phyloP scores from a whole-genome alignment of 2,113 vertebrate species.

The Ochotona princeps region DNA sequence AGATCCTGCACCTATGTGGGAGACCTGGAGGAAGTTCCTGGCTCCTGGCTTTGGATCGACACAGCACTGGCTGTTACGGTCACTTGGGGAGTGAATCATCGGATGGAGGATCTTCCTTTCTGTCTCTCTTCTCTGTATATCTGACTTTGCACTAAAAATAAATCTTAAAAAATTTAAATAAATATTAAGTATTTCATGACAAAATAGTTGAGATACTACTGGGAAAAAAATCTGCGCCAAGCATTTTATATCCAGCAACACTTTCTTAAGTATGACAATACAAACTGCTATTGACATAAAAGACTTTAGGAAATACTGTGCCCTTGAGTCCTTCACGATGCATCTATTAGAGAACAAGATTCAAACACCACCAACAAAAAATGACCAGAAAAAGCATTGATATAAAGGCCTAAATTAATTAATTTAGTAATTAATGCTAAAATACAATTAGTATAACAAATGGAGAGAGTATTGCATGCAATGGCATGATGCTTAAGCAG shows the following conservation, averaged over 20 bases:
- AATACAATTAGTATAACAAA: not conserved
- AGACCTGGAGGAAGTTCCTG: too few relatives aligned
- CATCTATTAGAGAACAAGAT: not conserved
- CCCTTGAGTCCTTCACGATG: not conserved
- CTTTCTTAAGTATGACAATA: constrained; percentile 1
- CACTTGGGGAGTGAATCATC: too few relatives aligned
- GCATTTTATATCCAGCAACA: constrained; percentile 32
- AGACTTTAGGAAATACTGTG: not conserved
- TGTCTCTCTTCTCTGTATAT: too few relatives aligned
- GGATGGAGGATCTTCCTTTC: too few relatives aligned
- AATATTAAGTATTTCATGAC: not conserved
- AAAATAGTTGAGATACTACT: not conserved
- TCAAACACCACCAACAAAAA: not conserved
- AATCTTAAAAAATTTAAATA: too few relatives aligned
- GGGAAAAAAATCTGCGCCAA: not conserved
- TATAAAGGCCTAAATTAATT: too few relatives aligned
- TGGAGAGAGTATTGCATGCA: not conserved
- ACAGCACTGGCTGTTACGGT: too few relatives aligned
- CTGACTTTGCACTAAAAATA: too few relatives aligned
- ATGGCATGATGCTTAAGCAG: not conserved
- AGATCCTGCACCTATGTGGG: too few relatives aligned
- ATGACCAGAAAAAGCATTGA: not conserved
- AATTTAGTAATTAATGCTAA: not conserved
- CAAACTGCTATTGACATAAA: not conserved
- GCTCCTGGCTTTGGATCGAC: too few relatives aligned